Evolutionary conservation across 92 coral and sea anemone genomes (phyloP), one percentile per base, ranked within the genome.

Genomic region (Epizoanthus fatuus): DNA sequence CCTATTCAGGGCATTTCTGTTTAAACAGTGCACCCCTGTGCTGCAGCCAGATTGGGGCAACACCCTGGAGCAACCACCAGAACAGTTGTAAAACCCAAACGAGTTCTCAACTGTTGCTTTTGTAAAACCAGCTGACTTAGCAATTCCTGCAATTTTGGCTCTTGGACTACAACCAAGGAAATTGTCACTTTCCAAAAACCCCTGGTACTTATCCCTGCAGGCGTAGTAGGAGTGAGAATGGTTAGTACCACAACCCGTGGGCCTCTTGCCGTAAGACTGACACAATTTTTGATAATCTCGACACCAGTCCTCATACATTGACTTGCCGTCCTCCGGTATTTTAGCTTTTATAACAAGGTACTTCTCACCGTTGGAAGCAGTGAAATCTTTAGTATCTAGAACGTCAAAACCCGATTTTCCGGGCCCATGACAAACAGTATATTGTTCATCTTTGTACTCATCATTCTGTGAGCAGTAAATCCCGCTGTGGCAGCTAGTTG

Each of bases 251-350:
- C 86, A 64, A 10, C 90, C 94, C 3, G 89, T 81, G 0, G 94
- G 88, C 11, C 90, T 72, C 2, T 80, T 45, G 9, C 87, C 86
- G 53, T 86, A 62, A n/a, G 58, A 25, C 63, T 55, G 65, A 20
- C 94, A 90, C 15, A 90, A 13, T 29, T 58, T 86, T 40, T 81
- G 88, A 68, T 90, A 90, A 16, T 86, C 94, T 32, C 75, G 60
- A 55, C 94, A 90, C 94, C 94, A 90, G 91, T 86, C 86, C 64
- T 90, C 86, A 42, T 53, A 56, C 11, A 70, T 7, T 2, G 94
- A 90, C 77, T 58, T 67, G 29, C 91, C 94, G 57, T 86, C 69
- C 38, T 74, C 69, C 3, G 94, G 94, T 73, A 90, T 76, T 10
- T 37, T 25, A n/a, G 84, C 68, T 20, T 82, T 75, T 3, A 86